Evolutionary conservation across 2,113 vertebrate species (phyloP).

Genomic region (Caracal caracal): DNA sequence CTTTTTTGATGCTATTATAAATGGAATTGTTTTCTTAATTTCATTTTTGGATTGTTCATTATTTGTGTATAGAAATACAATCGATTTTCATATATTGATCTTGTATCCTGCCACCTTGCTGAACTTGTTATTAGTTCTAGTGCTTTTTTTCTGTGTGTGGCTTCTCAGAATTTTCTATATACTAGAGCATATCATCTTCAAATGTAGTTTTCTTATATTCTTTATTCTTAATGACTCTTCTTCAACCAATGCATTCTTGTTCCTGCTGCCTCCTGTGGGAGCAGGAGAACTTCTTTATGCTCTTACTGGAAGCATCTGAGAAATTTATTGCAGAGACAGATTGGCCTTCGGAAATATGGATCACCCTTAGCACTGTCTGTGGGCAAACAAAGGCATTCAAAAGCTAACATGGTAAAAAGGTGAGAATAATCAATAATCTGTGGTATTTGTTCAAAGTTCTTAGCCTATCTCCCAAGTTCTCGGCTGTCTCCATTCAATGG

Average conservation of each 20-base stretch:
- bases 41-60: background rate
- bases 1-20: slow-evolving; percentile 31
- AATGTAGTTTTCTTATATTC: background rate
- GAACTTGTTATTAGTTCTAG: background rate
- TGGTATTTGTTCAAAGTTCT: background rate
- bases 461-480: background rate
- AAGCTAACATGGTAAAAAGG: background rate
- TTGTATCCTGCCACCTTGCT: background rate
- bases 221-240: background rate
- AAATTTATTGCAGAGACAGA: slow-evolving; percentile 27
- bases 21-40: background rate
- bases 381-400: background rate
- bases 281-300: background rate
- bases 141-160: background rate
- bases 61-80: background rate
- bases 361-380: background rate
- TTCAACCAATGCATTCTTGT: background rate
- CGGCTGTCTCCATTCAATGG: background rate
- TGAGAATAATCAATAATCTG: background rate
- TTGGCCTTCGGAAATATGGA: slow-evolving; percentile 7
- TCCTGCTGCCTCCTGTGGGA: background rate
- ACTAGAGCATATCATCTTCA: background rate
- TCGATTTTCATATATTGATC: background rate
- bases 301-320: slow-evolving; percentile 24
- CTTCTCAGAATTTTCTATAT: background rate